phyloP scores from a whole-genome alignment of 2,888 invertebrate genomes.

The Drosophila tripunctata region DNA sequence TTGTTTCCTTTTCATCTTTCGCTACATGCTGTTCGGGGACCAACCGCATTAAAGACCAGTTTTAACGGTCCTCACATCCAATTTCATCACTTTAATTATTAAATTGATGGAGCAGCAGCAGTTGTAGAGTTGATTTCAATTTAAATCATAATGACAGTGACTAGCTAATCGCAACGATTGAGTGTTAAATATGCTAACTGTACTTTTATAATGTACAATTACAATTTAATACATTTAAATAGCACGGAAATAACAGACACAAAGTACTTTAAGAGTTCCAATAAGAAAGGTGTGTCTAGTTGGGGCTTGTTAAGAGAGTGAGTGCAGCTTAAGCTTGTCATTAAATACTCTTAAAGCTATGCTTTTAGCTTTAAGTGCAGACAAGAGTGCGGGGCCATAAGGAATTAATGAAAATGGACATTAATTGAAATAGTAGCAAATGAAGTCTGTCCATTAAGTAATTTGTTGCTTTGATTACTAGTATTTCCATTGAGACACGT shows the following conservation, averaged over 20 bases:
- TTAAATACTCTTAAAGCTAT: too few species aligned
- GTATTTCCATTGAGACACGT: too few species aligned
- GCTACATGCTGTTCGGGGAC: constrained; percentile 11
- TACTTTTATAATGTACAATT: neutral
- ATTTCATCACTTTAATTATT: constrained; percentile 44
- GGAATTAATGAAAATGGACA: too few species aligned
- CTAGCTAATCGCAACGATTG: neutral
- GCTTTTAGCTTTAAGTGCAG: too few species aligned
- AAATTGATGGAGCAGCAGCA: constrained; percentile 14
- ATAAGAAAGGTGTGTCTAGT: too few species aligned
- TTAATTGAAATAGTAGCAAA: too few species aligned
- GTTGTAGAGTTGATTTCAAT: constrained; percentile 47
- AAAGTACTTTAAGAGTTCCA: too few species aligned
- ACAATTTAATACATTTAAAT: neutral
- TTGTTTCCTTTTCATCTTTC: constrained; percentile 17
- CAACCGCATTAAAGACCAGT: constrained; percentile 56
- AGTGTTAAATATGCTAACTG: neutral
- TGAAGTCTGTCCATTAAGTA: too few species aligned
- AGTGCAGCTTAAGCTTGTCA: too few species aligned
- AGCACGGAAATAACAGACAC: neutral
- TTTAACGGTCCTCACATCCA: constrained; percentile 51
- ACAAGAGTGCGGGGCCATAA: too few species aligned
- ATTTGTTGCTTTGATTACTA: too few species aligned
- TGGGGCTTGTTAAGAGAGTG: too few species aligned
- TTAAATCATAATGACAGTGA: constrained; percentile 16